A percentile compares a stretch with the other conserved stretches of the same genome.
These are phyloP conservation scores for Antheraea pernyi DNA, from an alignment of 1,140 invertebrate genomes.

Conservation along the genomic window DNA sequence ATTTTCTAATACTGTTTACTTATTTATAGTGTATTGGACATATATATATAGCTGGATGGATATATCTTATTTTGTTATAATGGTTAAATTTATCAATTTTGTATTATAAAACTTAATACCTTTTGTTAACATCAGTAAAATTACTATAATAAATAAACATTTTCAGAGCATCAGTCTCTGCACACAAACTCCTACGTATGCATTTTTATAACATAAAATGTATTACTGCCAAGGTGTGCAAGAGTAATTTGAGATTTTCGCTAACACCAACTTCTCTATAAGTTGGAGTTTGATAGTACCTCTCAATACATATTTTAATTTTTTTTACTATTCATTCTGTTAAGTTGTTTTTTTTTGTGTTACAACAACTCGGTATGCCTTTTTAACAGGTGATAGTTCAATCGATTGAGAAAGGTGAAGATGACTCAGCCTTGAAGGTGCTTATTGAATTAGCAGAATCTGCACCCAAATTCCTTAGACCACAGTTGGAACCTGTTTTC, in stretches of 20 bases:
- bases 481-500: constrained; percentile 92
- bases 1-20: background rate
- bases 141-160: no score
- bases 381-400: constrained; percentile 84
- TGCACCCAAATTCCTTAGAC: constrained; percentile 94
- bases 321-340: no score
- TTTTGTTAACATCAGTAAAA: no score
- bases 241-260: constrained; percentile 44
- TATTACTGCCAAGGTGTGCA: constrained; percentile 46
- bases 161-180: constrained; percentile 14
- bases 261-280: constrained; percentile 55
- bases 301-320: constrained; percentile 44
- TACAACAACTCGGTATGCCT: background rate
- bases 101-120: no score
- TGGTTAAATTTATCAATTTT: no score
- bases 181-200: constrained; percentile 45
- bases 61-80: no score
- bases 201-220: constrained; percentile 25
- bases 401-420: constrained; percentile 90
- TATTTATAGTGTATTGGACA: background rate
- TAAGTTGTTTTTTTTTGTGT: background rate
- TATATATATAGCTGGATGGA: no score
- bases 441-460: constrained; percentile 96
- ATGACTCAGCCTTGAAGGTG: constrained; percentile 94
- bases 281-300: constrained; percentile 66